These are phyloP conservation scores for Hololepta plana DNA, from an alignment of 2,888 invertebrate species.

Conservation along the genomic window DNA sequence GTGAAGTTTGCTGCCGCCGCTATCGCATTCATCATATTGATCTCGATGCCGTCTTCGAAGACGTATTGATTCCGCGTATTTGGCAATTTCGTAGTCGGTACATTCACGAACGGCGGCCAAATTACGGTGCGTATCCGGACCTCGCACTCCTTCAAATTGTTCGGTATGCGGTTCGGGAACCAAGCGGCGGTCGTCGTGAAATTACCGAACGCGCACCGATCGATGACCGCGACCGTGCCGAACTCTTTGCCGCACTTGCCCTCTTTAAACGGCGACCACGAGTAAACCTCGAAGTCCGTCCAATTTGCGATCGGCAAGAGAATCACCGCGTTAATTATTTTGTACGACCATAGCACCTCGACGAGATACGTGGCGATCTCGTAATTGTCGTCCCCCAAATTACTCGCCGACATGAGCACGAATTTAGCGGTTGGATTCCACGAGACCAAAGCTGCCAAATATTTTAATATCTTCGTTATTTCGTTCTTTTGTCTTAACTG, in stretches of 20 bases:
- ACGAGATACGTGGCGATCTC: no score
- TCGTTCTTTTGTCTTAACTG: no score
- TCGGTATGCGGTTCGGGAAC: slow-evolving; percentile 15
- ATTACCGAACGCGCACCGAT: slow-evolving; percentile 11
- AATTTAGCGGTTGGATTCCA: no score
- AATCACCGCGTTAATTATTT: no score
- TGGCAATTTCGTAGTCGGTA: slow-evolving; percentile 11
- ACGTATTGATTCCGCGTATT: slow-evolving; percentile 3
- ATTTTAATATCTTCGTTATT: no score
- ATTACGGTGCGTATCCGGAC: slow-evolving; percentile 16
- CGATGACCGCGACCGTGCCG: slow-evolving; percentile 11
- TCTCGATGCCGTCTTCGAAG: slow-evolving; percentile 14
- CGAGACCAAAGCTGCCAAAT: no score
- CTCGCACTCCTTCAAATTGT: slow-evolving; percentile 16
- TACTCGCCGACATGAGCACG: no score
- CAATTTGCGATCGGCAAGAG: no score
- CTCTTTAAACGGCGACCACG: slow-evolving; percentile 15
- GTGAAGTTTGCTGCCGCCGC: slow-evolving; percentile 13
- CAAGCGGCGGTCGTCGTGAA: slow-evolving; percentile 9
- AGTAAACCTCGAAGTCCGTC: slow-evolving; percentile 15
- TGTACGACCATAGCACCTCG: no score
- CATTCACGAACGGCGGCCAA: slow-evolving; percentile 18
- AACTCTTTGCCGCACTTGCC: slow-evolving; percentile 12
- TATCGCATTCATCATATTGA: slow-evolving; percentile 13
- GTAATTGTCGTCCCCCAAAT: no score